phyloP scores from a whole-genome alignment of 2,113 vertebrate genomes.

The Ascaphus truei region DNA sequence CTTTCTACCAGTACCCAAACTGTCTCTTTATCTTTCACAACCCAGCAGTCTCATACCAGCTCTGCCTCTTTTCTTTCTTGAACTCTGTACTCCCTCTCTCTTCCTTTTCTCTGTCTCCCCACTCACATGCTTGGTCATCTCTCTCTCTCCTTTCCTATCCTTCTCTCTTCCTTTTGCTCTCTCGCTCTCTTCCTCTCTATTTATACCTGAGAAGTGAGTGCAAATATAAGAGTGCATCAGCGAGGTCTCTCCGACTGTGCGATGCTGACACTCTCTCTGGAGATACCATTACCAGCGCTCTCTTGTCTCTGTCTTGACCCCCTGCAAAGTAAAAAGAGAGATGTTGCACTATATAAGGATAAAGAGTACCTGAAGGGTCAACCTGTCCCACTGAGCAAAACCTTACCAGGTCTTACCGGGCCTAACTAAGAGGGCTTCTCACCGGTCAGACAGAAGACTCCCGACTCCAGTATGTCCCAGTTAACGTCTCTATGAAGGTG shows the following conservation, averaged over 20 bases:
- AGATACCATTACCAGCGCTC: slow-evolving; percentile 66
- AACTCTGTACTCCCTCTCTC: too few species aligned
- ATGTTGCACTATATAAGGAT: too few species aligned
- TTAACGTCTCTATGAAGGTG: slow-evolving; percentile 50
- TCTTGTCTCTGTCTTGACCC: slow-evolving; percentile 68
- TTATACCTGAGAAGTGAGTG: slow-evolving; percentile 75
- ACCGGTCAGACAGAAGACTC: slow-evolving; percentile 60
- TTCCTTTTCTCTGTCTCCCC: too few species aligned
- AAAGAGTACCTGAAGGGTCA: too few species aligned
- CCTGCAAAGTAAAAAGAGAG: slow-evolving; percentile 48
- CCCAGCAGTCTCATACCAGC: too few species aligned
- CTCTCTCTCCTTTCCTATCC: too few species aligned
- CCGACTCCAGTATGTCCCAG: slow-evolving; percentile 63
- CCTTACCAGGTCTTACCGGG: neutral
- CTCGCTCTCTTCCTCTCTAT: neutral
- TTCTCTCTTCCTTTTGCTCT: neutral
- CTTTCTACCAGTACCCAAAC: too few species aligned
- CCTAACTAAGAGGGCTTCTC: neutral
- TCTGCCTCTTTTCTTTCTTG: too few species aligned
- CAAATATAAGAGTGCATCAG: slow-evolving; percentile 65
- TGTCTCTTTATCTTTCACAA: too few species aligned
- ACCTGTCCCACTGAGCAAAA: neutral
- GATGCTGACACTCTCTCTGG: slow-evolving; percentile 41
- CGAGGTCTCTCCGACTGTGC: slow-evolving; percentile 50
- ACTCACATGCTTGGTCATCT: too few species aligned